Base-by-base conservation (phyloP, 2,113 vertebrate species). In the Chamaetylas fuelleborni region DNA sequence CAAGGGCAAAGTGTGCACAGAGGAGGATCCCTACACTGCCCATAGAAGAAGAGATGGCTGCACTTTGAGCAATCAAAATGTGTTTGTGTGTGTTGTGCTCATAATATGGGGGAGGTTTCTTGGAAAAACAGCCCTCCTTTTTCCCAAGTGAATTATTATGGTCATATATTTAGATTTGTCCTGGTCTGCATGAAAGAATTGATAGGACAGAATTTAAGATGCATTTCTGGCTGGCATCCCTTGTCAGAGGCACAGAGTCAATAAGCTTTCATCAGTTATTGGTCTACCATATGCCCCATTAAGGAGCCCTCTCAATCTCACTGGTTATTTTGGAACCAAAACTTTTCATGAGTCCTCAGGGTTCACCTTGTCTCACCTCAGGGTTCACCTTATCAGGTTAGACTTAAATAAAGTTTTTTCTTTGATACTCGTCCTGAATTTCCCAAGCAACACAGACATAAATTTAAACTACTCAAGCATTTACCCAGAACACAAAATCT, bases 61-160 rank as follows among this genome's bases (percentile, higher is more conserved):
- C 48, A 26, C 14, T 65, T 65, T 16, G 9, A 78, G 36, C 5
- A 62, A 45, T 3, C 22, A 40, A 85, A 57, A 81, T 18, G 9
- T 64, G n/a, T 29, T 51, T 81, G 2, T 22, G 11, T 48, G 19
- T 53, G 22, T 42, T 88, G 24, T 62, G 47, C 12, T 85, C 6
- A 0, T 58, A 67, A 54, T 1, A 0, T 19, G n/a, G 12, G 4
- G 8, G 8, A 74, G 2, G 7, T 3, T 18, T 60, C 13, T 36
- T n/a, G 28, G 45, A 47, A 51, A 78, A 90, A 15, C 8, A 77
- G 9, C 8, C 25, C 6, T 77, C 3, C 18, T 65, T 60, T 80
- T 57, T 18, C 45, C 54, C 2, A 73, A 53, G 14, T 47, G 53
- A 69, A 24, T 47, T 72, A 13, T 42, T 65, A 19, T 23, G 31